phyloP scores from a whole-genome alignment of 23 tunicate species.

The Pegea sp. region DNA sequence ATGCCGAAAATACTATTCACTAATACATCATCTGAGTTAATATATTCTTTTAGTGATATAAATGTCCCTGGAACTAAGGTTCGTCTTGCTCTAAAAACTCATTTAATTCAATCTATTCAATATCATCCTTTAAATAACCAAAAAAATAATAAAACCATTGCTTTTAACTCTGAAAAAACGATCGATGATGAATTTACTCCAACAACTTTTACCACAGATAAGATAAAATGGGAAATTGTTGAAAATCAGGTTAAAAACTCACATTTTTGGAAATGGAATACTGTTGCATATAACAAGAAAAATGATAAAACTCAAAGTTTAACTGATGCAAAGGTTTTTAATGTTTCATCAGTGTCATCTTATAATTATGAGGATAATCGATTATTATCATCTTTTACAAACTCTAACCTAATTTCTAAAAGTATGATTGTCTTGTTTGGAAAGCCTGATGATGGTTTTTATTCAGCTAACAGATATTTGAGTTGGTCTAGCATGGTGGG shows the following conservation, averaged over 20 bases:
- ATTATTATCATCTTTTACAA: neutral
- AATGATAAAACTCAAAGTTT: neutral
- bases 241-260: too few species aligned
- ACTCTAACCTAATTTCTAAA: neutral
- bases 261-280: neutral
- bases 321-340: neutral
- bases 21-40: neutral
- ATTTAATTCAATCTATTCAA: neutral
- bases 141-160: neutral
- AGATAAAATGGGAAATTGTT: neutral
- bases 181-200: neutral
- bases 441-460: neutral
- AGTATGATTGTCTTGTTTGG: neutral
- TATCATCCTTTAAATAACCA: neutral
- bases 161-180: neutral
- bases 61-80: too few species aligned
- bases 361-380: too few species aligned
- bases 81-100: neutral
- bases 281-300: neutral
- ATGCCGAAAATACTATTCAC: neutral
- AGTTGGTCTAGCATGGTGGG: neutral
- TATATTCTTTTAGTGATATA: neutral
- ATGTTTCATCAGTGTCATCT: neutral
- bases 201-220: neutral
- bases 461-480: too few species aligned